These are phyloP conservation scores for Dendroctonus ponderosae DNA, from an alignment of 1,140 invertebrate species.

Conservation along the genomic window DNA sequence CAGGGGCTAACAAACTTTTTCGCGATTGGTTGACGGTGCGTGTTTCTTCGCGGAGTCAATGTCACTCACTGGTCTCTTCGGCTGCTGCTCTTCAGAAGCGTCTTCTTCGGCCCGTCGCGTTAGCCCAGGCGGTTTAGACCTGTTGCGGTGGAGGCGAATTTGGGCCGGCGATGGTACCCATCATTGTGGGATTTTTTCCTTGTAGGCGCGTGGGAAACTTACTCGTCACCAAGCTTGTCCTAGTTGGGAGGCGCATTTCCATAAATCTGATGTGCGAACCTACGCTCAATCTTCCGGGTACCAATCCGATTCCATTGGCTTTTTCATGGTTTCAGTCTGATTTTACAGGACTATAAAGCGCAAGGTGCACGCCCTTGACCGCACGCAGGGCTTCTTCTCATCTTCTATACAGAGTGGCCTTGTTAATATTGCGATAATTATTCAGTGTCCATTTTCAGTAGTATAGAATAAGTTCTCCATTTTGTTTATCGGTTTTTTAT, in stretches of 20 bases:
- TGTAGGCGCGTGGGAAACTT: slow-evolving; percentile 20
- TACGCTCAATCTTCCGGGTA: no score
- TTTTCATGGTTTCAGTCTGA: background rate
- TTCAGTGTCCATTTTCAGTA: slow-evolving; percentile 12
- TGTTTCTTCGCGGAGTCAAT: slow-evolving; percentile 34
- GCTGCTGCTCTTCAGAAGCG: slow-evolving; percentile 23
- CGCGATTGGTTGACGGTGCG: slow-evolving; percentile 25
- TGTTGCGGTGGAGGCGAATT: slow-evolving; percentile 9
- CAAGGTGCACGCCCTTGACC: slow-evolving; percentile 33
- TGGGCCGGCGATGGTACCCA: slow-evolving; percentile 24
- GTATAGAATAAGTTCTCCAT: no score
- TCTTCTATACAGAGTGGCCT: slow-evolving; percentile 2
- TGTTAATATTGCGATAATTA: slow-evolving; percentile 6
- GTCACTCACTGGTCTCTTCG: slow-evolving; percentile 32
- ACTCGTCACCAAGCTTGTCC: background rate
- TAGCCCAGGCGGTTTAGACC: slow-evolving; percentile 27
- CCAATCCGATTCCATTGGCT: no score
- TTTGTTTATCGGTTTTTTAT: background rate
- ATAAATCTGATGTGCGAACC: no score
- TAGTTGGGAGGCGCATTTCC: background rate
- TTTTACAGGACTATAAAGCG: slow-evolving; percentile 14
- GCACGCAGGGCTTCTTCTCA: slow-evolving; percentile 21
- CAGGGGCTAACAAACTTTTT: slow-evolving; percentile 33
- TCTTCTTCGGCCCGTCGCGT: slow-evolving; percentile 20
- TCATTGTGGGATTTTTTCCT: slow-evolving; percentile 9